Conservation (phyloP, 2,113 vertebrate genomes). For the Malurus alboscapulatus region DNA sequence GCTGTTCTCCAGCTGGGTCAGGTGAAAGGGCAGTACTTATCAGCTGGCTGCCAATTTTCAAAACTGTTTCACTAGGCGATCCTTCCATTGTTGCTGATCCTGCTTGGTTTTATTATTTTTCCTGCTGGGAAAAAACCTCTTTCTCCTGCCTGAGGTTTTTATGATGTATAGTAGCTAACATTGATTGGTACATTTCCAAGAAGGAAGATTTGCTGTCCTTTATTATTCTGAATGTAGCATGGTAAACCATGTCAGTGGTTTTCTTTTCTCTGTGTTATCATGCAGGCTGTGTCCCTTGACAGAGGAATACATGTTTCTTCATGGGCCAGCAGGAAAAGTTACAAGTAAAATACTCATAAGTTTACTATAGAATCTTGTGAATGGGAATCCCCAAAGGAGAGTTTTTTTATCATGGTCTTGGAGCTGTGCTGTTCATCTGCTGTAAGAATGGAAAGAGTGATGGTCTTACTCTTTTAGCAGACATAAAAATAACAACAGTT, state of each 20-base stretch:
- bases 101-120: conserved; percentile 25
- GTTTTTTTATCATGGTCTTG: conserved; percentile 1
- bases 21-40: not conserved
- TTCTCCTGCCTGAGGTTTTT: conserved; percentile 39
- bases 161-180: not conserved
- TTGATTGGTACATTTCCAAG: conserved; percentile 23
- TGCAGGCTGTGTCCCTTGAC: not conserved
- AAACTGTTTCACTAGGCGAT: conserved; percentile 40
- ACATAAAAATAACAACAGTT: not conserved
- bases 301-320: not conserved
- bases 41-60: conserved; percentile 44
- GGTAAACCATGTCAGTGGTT: not conserved
- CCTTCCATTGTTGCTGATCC: not conserved
- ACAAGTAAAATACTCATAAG: conserved; percentile 15
- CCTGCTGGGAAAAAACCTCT: not conserved
- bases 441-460: not conserved
- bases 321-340: conserved; percentile 21
- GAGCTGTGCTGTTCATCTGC: conserved; percentile 15
- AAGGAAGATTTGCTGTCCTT: not conserved
- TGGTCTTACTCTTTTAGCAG: not conserved
- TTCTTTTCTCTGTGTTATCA: conserved; percentile 2
- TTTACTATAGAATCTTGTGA: conserved; percentile 15
- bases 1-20: not conserved
- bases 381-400: not conserved
- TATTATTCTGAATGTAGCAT: conserved; percentile 5